Evolutionary conservation across 2,797 vertebrate species (phyloP), one percentile per base, ranked within the genome.

Genomic region (Coregonus ussuriensis): DNA sequence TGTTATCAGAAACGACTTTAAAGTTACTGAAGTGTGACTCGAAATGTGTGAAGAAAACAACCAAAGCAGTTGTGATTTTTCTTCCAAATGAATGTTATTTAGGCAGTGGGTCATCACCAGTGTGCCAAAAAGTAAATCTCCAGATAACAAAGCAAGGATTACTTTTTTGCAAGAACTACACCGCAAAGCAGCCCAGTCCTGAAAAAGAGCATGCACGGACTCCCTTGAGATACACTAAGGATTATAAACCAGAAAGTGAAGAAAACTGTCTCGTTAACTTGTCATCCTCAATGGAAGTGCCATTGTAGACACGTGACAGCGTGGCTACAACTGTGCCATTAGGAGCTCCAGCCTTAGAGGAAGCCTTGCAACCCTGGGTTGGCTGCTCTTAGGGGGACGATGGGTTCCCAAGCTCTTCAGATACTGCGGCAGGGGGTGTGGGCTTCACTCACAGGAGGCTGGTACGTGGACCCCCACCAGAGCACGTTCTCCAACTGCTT

Each of bases 401-500:
- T 97, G 96, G 96, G 96, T 89, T 96, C 96, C 76, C 96, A 97
- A 85, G 96, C 95, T 82, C 94, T 97, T 89, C 96, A 97, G 93
- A 96, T 97, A 90, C 89, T 97, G 84, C 94, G 96, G 84, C 96
- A 98, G 91, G 96, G 96, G 21, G 95, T 97, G 86, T 97, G 96
- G 96, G 96, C 96, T 80, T 97, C 96, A 0, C 95, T 97, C 74
- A 97, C 95, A 0, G 96, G 96, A 80, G 96, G 96, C 80, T 97
- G 96, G 96, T 97, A 96, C 85, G 96, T 97, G 89, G 96, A 97
- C 91, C 96, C 96, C 14, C 96, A 97, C 88, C 96, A 97, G 90
- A 96, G 96, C 90, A 97, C 96, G 1, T 97, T 97, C 91, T 97
- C 96, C 81, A 97, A 97, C 92, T 97, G 96, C 88, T 97, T 98